Evolutionary conservation across 2,113 vertebrate species (phyloP).

Genomic region (Anhinga rufa): DNA sequence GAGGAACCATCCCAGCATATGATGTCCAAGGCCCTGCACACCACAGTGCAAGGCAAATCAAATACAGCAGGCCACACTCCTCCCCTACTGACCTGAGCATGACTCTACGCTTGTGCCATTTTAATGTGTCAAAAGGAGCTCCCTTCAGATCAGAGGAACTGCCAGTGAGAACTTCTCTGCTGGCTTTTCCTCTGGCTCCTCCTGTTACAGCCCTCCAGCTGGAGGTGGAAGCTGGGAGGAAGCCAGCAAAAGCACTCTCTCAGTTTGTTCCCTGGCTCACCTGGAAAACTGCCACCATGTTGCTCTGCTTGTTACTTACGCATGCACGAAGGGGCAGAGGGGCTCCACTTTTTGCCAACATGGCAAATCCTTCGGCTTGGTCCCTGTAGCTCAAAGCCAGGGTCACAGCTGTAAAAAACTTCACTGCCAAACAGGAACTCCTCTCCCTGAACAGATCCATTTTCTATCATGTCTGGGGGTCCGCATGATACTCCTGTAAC

Average conservation of each 20-base stretch:
- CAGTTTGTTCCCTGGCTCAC: neutral
- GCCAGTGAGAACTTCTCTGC: neutral
- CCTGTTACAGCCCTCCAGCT: neutral
- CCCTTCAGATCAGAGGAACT: neutral
- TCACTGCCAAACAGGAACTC: constrained; percentile 57
- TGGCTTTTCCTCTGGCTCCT: neutral
- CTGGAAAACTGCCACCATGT: neutral
- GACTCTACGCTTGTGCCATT: neutral
- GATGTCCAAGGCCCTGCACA: neutral
- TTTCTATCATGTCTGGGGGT: constrained; percentile 32
- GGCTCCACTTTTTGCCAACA: constrained; percentile 63
- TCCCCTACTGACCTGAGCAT: neutral
- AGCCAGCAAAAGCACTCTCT: neutral
- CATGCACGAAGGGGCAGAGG: constrained; percentile 11
- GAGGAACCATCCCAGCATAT: neutral
- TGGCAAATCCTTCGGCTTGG: constrained; percentile 65
- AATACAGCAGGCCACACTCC: neutral
- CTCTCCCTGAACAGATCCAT: constrained; percentile 50
- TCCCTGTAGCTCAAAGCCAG: constrained; percentile 66
- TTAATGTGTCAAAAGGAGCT: neutral
- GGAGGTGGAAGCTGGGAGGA: neutral
- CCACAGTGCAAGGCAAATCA: neutral
- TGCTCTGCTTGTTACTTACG: constrained; percentile 40
- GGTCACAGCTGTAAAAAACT: constrained; percentile 61
- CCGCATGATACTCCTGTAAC: constrained; percentile 58